Base-by-base conservation (phyloP, 2,797 vertebrate species). In the Serranus cabrilla region DNA sequence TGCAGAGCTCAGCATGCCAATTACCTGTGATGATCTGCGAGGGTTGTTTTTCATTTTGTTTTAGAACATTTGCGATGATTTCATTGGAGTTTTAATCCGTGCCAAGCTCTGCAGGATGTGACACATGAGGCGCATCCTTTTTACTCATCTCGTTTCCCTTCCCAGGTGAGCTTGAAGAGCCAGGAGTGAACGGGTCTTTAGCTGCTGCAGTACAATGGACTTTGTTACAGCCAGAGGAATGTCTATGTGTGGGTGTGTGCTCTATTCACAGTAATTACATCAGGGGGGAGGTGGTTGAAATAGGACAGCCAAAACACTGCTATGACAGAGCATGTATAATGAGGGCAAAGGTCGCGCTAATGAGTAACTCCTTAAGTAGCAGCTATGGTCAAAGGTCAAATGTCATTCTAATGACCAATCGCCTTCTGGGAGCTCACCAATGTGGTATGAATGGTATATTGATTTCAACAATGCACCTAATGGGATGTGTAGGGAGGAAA, bases 261-360 rank as follows among this genome's bases (percentile, higher is more conserved):
- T 60, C 17, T 45, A 2, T 11, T 68, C 40, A 45, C 52, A 17
- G 45, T 66, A 40, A 80, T 73, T 50, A 50, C 55, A 76, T 40
- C 2, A 18, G 20, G 60, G 18, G 21, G 6, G 6, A 57, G n/a
- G 14, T 7, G 1, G 39, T 42, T 27, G 11, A 52, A 47, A 54
- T 0, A 39, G 34, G 40, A 64, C 10, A 20, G 25, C 12, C 18
- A 40, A 59, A 57, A 70, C 39, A 70, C 3, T 39, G 40, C n/a
- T 49, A 34, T 40, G 37, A 65, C 25, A 70, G 50, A 68, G 46
- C 52, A 51, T 74, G 65, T 69, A 64, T 72, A 86, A 63, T 65
- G 63, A 87, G 82, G 81, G 82, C 80, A 85, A 56, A 83, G 72
- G 84, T 86, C 39, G 2, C 39, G 51, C 68, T 61, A 78, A 84